Conservation (phyloP, 2,888 invertebrate genomes). For the Chloroclysta siterata region DNA sequence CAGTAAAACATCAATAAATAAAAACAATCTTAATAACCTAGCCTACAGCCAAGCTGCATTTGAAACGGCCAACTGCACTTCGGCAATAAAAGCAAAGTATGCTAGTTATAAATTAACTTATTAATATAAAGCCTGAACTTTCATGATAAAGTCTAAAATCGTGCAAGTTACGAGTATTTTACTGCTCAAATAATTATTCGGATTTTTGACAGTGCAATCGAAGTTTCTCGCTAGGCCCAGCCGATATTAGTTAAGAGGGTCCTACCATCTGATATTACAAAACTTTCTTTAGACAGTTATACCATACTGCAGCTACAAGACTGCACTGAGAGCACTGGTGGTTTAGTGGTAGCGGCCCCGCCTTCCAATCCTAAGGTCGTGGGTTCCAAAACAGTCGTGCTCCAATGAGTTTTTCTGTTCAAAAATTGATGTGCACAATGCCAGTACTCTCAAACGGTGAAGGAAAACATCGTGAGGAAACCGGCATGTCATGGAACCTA, state of each 20-base stretch:
- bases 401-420: no score
- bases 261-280: conserved; percentile 1
- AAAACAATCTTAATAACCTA: conserved; percentile 77
- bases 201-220: conserved; percentile 85
- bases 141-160: conserved; percentile 82
- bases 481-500: no score
- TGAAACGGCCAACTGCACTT: conserved; percentile 75
- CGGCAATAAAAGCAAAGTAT: conserved; percentile 37
- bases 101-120: conserved; percentile 76
- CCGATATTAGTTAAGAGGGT: conserved; percentile 74
- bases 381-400: no score
- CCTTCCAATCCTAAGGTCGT: no score
- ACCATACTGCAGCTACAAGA: no score
- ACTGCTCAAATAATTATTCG: conserved; percentile 82
- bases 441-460: no score
- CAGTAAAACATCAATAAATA: conserved; percentile 60
- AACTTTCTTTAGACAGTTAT: no score
- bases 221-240: conserved; percentile 79
- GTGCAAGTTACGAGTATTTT: conserved; percentile 73
- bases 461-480: no score
- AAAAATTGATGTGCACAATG: no score
- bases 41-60: conserved; percentile 53
- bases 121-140: conserved; percentile 73
- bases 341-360: no score
- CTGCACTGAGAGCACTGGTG: no score